These are phyloP conservation scores for Pseudococcus jackbeardsleyi DNA, from an alignment of 2,888 invertebrate species.

Conservation along the genomic window DNA sequence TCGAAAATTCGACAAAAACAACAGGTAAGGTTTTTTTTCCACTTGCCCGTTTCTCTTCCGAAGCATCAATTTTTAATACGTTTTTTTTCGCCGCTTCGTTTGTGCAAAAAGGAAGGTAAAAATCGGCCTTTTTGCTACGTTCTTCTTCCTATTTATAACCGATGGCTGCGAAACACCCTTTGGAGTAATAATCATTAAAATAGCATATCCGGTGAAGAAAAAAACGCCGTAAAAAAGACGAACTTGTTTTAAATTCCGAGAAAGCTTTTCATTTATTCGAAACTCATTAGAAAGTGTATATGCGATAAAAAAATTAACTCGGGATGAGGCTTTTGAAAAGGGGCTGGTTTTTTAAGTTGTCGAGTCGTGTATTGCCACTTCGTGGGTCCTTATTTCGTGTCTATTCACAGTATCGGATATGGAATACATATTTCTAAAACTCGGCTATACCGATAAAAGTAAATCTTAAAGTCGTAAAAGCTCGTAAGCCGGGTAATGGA, in stretches of 20 bases:
- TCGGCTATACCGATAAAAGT: slow-evolving; percentile 20
- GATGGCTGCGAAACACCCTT: background rate
- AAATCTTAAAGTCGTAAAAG: slow-evolving; percentile 35
- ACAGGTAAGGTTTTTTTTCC: background rate
- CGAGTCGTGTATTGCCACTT: background rate
- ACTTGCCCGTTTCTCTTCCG: background rate
- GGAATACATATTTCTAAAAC: slow-evolving; percentile 33
- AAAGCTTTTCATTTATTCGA: slow-evolving; percentile 37
- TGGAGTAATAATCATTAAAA: slow-evolving; percentile 19
- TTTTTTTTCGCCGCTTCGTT: background rate
- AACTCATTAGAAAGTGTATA: background rate
- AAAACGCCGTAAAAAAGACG: background rate
- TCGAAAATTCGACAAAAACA: slow-evolving; percentile 7
- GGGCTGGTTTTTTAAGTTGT: background rate
- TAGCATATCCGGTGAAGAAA: slow-evolving; percentile 3
- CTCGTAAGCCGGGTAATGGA: background rate
- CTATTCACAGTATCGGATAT: slow-evolving; percentile 16
- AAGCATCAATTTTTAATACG: background rate
- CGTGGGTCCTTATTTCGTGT: background rate
- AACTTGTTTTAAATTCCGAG: background rate
- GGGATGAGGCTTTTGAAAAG: background rate
- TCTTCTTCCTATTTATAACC: background rate
- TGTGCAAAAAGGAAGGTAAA: background rate
- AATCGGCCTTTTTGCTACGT: background rate
- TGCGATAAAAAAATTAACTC: background rate